These are phyloP conservation scores for Chrysogorgia sp. DNA, from an alignment of 92 coral and sea anemone genomes.

Conservation along the genomic window DNA sequence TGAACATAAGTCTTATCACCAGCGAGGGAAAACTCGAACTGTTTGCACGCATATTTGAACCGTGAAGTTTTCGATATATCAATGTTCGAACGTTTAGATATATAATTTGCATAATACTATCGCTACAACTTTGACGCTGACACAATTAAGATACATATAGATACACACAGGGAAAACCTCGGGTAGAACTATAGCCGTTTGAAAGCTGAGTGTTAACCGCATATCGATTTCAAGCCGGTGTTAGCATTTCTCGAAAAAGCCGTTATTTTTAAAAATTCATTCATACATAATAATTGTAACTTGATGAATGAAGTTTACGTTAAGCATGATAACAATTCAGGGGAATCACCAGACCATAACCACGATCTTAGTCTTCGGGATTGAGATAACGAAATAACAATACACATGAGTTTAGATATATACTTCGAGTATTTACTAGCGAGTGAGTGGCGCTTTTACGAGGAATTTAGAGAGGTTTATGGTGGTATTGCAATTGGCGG, in stretches of 20 bases:
- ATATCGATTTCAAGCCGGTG: no score
- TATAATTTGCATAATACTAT: not conserved
- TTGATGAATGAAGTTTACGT: conserved; percentile 41
- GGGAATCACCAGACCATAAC: conserved; percentile 32
- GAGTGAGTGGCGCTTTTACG: not conserved
- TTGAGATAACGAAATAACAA: no score
- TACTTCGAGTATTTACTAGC: no score
- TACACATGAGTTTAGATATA: no score
- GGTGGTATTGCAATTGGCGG: not conserved
- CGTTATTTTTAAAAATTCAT: conserved; percentile 18
- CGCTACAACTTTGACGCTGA: no score
- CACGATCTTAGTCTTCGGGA: not conserved
- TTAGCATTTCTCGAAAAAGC: no score
- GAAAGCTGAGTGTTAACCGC: no score
- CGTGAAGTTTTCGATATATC: not conserved
- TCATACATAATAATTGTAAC: not conserved
- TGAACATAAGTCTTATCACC: no score
- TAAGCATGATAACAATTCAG: conserved; percentile 37
- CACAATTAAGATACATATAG: no score
- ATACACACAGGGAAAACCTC: no score
- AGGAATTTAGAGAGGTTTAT: conserved; percentile 1
- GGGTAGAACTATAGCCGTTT: no score
- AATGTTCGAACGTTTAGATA: not conserved
- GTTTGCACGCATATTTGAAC: not conserved
- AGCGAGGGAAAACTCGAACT: not conserved